Conservation (phyloP, 2,113 vertebrate genomes). For the Paradisaea rubra region DNA sequence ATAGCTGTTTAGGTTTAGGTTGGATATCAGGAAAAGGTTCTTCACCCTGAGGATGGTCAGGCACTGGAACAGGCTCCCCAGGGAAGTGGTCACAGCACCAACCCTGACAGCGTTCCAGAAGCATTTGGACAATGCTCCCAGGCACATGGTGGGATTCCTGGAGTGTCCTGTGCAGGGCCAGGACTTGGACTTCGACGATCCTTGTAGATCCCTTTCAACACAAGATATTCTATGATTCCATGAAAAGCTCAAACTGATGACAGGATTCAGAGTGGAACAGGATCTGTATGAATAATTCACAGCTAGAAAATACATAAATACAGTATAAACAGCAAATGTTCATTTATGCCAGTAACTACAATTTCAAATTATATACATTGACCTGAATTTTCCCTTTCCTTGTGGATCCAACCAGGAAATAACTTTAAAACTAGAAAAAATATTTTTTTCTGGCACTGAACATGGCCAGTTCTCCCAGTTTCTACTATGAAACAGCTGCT, state of each 20-base stretch:
- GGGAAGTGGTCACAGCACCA: neutral
- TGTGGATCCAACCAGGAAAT: neutral
- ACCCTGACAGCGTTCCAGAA: neutral
- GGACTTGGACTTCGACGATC: rapidly evolving
- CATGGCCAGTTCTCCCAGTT: neutral
- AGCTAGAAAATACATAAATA: neutral
- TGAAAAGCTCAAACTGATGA: neutral
- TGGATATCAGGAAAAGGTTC: neutral
- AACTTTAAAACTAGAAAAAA: neutral
- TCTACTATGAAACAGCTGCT: neutral
- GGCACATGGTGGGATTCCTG: neutral
- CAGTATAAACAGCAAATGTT: neutral
- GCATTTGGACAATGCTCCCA: neutral
- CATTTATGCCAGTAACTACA: neutral
- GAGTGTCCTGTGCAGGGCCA: neutral
- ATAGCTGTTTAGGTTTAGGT: neutral
- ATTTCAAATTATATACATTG: neutral
- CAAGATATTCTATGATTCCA: neutral
- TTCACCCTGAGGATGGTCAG: neutral
- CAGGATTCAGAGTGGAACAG: neutral
- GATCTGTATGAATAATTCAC: neutral
- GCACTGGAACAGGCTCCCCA: neutral
- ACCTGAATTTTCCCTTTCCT: neutral
- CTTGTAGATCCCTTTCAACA: neutral
- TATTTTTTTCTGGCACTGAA: neutral